phyloP scores from a whole-genome alignment of 2,797 vertebrate species.

The Merluccius polli region DNA sequence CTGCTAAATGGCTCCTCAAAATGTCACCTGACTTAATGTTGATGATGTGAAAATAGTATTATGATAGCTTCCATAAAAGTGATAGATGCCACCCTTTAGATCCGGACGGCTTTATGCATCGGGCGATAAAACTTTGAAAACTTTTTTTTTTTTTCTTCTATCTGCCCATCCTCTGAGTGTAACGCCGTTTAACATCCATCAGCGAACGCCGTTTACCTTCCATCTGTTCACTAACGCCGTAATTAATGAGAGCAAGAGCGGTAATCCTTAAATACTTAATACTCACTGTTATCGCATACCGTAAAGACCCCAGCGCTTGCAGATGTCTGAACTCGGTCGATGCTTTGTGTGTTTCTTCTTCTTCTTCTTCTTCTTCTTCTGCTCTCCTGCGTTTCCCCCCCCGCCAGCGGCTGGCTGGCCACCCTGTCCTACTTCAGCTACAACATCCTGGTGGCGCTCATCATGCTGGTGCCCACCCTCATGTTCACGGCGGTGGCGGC shows the following conservation, averaged over 20 bases:
- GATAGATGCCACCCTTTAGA: slow-evolving; percentile 61
- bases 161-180: slow-evolving; percentile 29
- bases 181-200: slow-evolving; percentile 41
- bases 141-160: too few species aligned
- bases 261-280: slow-evolving; percentile 21
- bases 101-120: slow-evolving; percentile 32
- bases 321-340: not conserved
- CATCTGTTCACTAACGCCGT: slow-evolving; percentile 39
- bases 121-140: slow-evolving; percentile 41
- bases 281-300: slow-evolving; percentile 4
- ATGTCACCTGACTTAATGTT: slow-evolving; percentile 57
- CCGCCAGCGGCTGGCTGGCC: slow-evolving; percentile 89
- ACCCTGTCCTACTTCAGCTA: slow-evolving; percentile 91
- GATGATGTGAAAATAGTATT: slow-evolving; percentile 60
- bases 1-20: slow-evolving; percentile 54
- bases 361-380: not conserved
- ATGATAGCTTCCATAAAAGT: slow-evolving; percentile 60
- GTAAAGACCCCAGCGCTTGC: not conserved
- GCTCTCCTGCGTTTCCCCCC: slow-evolving; percentile 25
- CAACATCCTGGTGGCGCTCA: slow-evolving; percentile 84
- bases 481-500: slow-evolving; percentile 90
- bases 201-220: not conserved
- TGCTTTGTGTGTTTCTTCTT: not conserved
- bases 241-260: slow-evolving; percentile 12
- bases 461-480: slow-evolving; percentile 93